Percentiles rank a stretch among this genome's conserved stretches.
Conservation (phyloP, 2,113 vertebrate species). For the Arvicanthis niloticus region DNA sequence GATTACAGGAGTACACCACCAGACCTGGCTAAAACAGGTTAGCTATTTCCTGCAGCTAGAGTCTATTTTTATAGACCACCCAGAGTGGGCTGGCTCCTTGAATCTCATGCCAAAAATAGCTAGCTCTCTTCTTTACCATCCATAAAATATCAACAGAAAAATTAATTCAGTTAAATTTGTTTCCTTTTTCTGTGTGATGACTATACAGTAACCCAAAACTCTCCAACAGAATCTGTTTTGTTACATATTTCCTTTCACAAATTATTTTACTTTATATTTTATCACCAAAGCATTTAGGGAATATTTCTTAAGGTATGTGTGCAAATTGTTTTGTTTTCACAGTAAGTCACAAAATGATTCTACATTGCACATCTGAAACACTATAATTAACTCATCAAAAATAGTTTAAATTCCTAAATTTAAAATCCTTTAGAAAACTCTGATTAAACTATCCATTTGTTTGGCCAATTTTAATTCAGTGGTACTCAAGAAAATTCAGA, state of each 20-base stretch:
- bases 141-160: constrained; percentile 38
- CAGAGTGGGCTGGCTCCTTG: neutral
- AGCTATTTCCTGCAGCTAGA: neutral
- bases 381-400: constrained; percentile 10
- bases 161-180: constrained; percentile 28
- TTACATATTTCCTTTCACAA: neutral
- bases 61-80: constrained; percentile 46
- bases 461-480: constrained; percentile 16
- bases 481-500: constrained; percentile 23
- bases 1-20: neutral
- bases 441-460: constrained; percentile 33
- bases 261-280: constrained; percentile 37
- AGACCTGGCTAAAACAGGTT: neutral
- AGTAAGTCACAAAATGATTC: constrained; percentile 15
- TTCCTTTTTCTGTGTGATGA: constrained; percentile 36
- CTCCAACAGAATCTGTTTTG: neutral
- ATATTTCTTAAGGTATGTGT: neutral
- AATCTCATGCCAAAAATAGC: constrained; percentile 42
- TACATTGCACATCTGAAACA: constrained; percentile 18
- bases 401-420: constrained; percentile 10
- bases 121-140: constrained; percentile 8
- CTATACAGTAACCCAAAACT: neutral
- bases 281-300: constrained; percentile 20
- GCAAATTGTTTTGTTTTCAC: neutral
- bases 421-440: constrained; percentile 38